Base-by-base conservation (phyloP, 2,113 vertebrate genomes). In the Pteronura brasiliensis region DNA sequence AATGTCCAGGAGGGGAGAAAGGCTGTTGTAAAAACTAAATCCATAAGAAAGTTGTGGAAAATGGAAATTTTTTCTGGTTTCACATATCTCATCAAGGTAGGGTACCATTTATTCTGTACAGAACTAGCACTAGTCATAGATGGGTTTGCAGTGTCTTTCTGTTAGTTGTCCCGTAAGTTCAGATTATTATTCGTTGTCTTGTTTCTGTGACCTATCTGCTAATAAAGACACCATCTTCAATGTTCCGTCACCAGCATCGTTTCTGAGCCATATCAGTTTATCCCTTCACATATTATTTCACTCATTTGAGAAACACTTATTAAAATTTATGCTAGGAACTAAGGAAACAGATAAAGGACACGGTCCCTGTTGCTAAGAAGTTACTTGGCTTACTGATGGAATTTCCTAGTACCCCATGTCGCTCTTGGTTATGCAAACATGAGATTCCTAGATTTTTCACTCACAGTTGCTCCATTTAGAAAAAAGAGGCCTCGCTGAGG, bases 301-400 rank as follows among this genome's bases (percentile, higher is more conserved):
- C 80, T 92, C 88, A 65, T 8, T n/a, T 11, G 47, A 97, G 90
- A 97, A 90, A 44, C 27, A 52, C 69, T 90, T 80, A 39, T 31
- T 91, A 69, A 95, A 77, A 94, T 47, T 61, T 20, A 87, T 44
- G 55, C 57, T 76, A 84, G 93, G 88, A 90, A 86, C 52, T 88
- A 90, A 95, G 96, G 88, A 97, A 96, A 88, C 52, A 97, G 95
- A 93, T 94, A 96, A 94, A 95, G 93, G 90, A 80, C 59, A 11
- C 1, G 31, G 34, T 20, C 1, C 61, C 47, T 7, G 57, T 55
- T 81, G 96, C 97, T 95, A 93, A 95, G 95, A 96, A 93, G 87
- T 67, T 79, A 79, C 86, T 95, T 90, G 96, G 96, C 88, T 95
- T 57, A 34, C 36, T 20, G 69, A n/a, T 86, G 88, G 95, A 93